Evolutionary conservation across 2,797 vertebrate genomes (phyloP).

Genomic region (Heliangelus exortis): DNA sequence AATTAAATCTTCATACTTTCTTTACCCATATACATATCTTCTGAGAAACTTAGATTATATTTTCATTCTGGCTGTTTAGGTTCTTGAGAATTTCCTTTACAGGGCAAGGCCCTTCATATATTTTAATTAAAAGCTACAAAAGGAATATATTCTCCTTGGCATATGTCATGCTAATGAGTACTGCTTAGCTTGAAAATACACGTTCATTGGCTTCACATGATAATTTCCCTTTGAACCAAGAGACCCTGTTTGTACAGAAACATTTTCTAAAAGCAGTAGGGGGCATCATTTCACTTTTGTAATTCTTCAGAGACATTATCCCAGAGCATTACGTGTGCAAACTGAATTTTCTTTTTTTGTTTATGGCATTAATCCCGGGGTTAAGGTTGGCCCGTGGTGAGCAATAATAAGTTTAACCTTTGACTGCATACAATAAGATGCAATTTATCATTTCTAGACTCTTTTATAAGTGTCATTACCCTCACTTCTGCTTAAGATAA

Average conservation of each 20-base stretch:
- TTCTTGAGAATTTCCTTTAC: not conserved
- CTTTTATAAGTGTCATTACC: conserved; percentile 23
- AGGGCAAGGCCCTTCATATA: not conserved
- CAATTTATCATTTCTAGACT: conserved; percentile 71
- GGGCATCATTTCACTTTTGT: conserved; percentile 75
- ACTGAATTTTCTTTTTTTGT: conserved; percentile 57
- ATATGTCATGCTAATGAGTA: not conserved
- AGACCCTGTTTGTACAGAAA: not conserved
- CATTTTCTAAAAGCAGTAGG: conserved; percentile 64
- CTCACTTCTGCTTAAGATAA: conserved; percentile 50
- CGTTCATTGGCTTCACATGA: not conserved
- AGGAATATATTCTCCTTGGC: not conserved
- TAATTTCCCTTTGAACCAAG: not conserved
- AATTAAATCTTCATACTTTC: not conserved
- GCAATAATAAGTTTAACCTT: conserved; percentile 77
- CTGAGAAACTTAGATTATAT: not conserved
- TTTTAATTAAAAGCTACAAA: conserved; percentile 18
- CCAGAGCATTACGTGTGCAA: not conserved
- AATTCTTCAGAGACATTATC: conserved; percentile 69
- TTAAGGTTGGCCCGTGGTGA: conserved; percentile 70
- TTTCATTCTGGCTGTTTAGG: not conserved
- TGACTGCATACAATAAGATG: conserved; percentile 62
- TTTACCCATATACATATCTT: not conserved
- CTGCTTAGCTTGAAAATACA: not conserved
- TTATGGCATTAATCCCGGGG: conserved; percentile 74